Evolutionary conservation across 2,113 vertebrate species (phyloP).

Genomic region (Ondatra zibethicus): DNA sequence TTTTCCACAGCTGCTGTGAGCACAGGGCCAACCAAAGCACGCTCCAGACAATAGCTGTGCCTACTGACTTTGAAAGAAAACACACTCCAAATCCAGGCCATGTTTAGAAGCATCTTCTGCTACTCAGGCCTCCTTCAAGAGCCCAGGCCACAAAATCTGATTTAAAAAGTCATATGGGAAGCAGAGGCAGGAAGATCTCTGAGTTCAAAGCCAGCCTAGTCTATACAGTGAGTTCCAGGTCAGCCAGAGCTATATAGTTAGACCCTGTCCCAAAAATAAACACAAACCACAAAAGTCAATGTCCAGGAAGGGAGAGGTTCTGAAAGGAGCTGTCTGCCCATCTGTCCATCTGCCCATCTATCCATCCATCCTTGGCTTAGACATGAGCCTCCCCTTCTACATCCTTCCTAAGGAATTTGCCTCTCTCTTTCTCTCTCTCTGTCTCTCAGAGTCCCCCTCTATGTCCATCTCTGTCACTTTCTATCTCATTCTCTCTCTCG

Average conservation of each 20-base stretch:
- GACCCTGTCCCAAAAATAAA: neutral
- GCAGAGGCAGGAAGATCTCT: neutral
- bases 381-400: too few species aligned
- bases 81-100: neutral
- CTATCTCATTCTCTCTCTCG: neutral
- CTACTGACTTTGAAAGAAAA: neutral
- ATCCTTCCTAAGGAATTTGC: neutral
- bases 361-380: neutral
- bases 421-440: neutral
- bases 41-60: fast-evolving
- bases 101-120: fast-evolving
- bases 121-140: too few species aligned
- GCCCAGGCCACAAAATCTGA: neutral
- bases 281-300: neutral
- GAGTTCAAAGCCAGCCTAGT: neutral
- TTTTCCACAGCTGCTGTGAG: neutral
- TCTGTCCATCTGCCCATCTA: neutral
- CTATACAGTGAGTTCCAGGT: neutral
- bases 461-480: neutral
- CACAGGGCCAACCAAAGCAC: neutral
- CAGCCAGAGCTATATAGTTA: neutral
- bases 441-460: neutral
- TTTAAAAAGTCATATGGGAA: neutral
- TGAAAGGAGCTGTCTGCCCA: neutral
- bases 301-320: fast-evolving